Base-by-base conservation (phyloP, 2,797 vertebrate genomes). In the Ataeniobius toweri region DNA sequence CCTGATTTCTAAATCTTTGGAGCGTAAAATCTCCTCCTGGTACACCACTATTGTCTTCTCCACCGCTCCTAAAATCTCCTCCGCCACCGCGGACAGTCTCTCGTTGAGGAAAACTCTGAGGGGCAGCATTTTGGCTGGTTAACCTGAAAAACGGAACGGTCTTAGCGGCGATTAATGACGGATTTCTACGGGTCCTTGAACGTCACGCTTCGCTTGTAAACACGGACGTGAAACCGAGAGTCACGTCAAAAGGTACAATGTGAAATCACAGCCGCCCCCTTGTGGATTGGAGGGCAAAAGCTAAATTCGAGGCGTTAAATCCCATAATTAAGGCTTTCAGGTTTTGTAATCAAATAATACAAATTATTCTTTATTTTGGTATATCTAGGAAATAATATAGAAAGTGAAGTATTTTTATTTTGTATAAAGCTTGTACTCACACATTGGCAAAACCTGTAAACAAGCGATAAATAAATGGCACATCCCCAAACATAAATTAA, bases 181-280 rank as follows among this genome's bases (percentile, higher is more conserved):
- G 81, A 24, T 77, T 88, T 72, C 69, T 69, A 63, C 73, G 55
- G 50, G 78, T 87, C 90, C 58, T 31, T 76, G 83, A 69, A 90
- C 91, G 92, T 94, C 91, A 94, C 91, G 93, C 90, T 92, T 84
- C 88, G 83, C 82, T 92, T 92, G 93, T 94, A 94, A 94, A 94
- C 87, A 94, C 85, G 86, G 91, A 94, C 80, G 78, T 89, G 89
- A 91, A 74, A 46, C 5, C 14, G 18, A 31, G 79, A 68, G 55
- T 18, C 16, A 53, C 48, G 44, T 65, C 12, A 7, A 31, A 41
- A 39, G 0, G 69, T 0, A 13, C 10, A 13, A 0, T 0, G 28
- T 5, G 22, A 5, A 48, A 22, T 3, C 4, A n/a, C 18, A 31
- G 74, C 4, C 79, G 83, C 90, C 93, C 51, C 76, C 91, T 90